Percentiles rank a stretch among this genome's conserved stretches.
phyloP scores from a whole-genome alignment of 2,113 vertebrate genomes.

The Pseudois nayaur region DNA sequence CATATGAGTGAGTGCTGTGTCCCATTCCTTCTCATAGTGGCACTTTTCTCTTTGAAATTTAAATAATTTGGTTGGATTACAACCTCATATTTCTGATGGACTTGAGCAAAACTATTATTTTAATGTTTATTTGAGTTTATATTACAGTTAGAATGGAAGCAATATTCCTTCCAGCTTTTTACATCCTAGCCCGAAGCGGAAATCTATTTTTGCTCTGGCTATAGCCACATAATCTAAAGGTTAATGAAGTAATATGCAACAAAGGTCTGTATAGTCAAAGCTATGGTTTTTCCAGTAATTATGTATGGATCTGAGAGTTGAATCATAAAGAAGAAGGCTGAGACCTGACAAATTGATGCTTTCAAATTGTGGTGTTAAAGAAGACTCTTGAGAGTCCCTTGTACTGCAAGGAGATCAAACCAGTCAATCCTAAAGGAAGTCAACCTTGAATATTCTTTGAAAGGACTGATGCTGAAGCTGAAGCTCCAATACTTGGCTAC shows the following conservation, averaged over 20 bases:
- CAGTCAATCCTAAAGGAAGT: neutral
- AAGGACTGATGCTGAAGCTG: neutral
- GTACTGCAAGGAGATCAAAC: neutral
- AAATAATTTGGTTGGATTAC: neutral
- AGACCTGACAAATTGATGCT: neutral
- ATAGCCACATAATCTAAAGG: neutral
- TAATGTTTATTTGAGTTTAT: neutral
- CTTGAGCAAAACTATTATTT: neutral
- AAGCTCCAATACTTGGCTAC: neutral
- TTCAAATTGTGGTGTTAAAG: neutral
- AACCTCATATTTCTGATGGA: neutral
- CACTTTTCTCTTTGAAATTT: neutral
- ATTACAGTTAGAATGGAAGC: neutral
- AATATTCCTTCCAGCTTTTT: neutral
- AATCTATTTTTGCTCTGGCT: neutral
- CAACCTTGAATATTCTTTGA: neutral
- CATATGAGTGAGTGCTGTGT: neutral
- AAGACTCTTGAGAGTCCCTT: neutral
- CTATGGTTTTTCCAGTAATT: neutral
- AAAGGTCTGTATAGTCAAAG: neutral
- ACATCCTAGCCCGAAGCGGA: neutral
- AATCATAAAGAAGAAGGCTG: neutral
- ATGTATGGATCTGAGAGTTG: neutral
- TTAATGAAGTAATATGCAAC: neutral
- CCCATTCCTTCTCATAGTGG: neutral